Conservation (phyloP, 2,113 vertebrate species). For the Trematocara stigmaticum region DNA sequence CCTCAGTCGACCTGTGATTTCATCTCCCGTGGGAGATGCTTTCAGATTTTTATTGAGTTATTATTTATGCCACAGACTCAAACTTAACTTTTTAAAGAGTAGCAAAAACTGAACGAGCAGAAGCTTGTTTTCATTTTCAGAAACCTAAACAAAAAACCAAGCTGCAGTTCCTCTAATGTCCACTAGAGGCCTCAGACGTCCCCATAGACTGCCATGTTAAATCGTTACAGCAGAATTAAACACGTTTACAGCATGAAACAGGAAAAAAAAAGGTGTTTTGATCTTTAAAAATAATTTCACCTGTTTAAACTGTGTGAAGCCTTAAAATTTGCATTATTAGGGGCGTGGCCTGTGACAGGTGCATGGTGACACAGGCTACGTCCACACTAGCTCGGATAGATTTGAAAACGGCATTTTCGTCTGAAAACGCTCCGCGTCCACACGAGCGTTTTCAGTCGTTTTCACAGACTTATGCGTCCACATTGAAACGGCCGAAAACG, state of each 20-base stretch:
- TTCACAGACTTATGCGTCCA: fast-evolving
- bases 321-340: background rate
- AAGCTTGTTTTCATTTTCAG: background rate
- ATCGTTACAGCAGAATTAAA: background rate
- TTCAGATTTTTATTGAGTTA: background rate
- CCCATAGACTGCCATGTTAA: background rate
- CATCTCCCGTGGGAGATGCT: background rate
- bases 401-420: fast-evolving
- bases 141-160: background rate
- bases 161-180: background rate
- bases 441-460: background rate
- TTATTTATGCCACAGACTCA: background rate
- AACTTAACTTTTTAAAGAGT: background rate
- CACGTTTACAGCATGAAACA: background rate
- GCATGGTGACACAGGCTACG: background rate
- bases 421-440: background rate
- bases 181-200: background rate
- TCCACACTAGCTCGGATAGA: background rate
- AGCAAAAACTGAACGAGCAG: background rate
- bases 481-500: fast-evolving
- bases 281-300: background rate
- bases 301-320: background rate
- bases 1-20: background rate
- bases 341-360: background rate
- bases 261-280: fast-evolving